A percentile compares a stretch with the other conserved stretches of the same genome.
Conservation (phyloP, 2,113 vertebrate species). For the Hippocampus mohnikei region DNA sequence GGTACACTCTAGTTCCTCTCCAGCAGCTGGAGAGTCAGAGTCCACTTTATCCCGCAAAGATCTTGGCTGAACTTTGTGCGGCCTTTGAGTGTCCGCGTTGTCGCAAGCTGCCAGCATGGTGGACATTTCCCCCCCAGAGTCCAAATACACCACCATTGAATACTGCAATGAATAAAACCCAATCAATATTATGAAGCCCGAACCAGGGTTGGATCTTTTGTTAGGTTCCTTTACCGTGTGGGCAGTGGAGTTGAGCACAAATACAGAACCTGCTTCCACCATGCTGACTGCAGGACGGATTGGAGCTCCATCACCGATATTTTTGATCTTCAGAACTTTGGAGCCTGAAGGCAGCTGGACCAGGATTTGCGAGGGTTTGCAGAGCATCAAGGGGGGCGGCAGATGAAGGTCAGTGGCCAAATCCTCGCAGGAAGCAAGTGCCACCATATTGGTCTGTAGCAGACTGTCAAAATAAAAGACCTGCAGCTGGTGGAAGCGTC, state of each 20-base stretch:
- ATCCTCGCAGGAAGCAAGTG: background rate
- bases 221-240: background rate
- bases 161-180: background rate
- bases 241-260: background rate
- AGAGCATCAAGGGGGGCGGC: background rate
- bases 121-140: background rate
- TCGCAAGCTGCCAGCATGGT: background rate
- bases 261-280: background rate
- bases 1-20: background rate
- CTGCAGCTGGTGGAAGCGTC: background rate
- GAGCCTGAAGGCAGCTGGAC: background rate
- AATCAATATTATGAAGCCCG: background rate
- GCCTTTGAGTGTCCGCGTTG: background rate
- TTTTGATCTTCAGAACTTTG: background rate
- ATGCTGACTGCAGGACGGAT: background rate
- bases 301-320: background rate
- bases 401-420: background rate
- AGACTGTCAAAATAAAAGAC: conserved; percentile 4
- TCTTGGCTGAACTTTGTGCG: background rate
- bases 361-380: background rate
- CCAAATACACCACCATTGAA: background rate
- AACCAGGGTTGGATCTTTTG: no score
- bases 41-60: background rate
- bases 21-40: background rate
- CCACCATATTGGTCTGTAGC: background rate